Percentiles rank a stretch among this genome's conserved stretches.
Conservation (phyloP, 2,888 invertebrate genomes). For the Pseudoips prasinana region DNA sequence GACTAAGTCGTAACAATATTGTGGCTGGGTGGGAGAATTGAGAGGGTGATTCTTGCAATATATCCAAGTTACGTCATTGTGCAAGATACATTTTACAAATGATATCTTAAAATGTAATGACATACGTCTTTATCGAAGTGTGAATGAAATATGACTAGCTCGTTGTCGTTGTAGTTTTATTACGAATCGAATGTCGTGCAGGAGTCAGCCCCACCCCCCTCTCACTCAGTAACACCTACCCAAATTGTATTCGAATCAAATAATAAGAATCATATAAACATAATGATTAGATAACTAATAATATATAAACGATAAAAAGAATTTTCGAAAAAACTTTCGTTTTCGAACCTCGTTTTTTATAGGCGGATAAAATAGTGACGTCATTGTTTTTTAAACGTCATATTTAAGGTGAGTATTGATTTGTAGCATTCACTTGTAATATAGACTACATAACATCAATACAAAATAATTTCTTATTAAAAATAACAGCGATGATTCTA, state of each 20-base stretch:
- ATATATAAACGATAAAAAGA: slow-evolving; percentile 41
- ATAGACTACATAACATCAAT: too few species aligned
- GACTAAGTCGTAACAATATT: slow-evolving; percentile 40
- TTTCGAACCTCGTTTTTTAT: slow-evolving; percentile 50
- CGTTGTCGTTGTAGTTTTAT: slow-evolving; percentile 12
- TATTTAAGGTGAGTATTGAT: slow-evolving; percentile 29
- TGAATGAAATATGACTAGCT: slow-evolving; percentile 2
- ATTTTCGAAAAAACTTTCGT: slow-evolving; percentile 44
- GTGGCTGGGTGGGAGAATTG: slow-evolving; percentile 26
- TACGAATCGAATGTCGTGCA: slow-evolving; percentile 10
- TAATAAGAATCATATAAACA: slow-evolving; percentile 46
- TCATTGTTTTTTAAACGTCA: slow-evolving; percentile 35
- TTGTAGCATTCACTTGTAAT: slow-evolving; percentile 31
- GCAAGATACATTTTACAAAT: slow-evolving; percentile 6
- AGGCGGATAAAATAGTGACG: slow-evolving; percentile 34
- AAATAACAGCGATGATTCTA: too few species aligned
- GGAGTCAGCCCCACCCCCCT: slow-evolving; percentile 11
- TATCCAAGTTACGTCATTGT: slow-evolving; percentile 7
- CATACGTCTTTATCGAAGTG: slow-evolving; percentile 1
- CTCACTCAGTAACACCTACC: slow-evolving; percentile 22
- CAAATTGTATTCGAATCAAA: slow-evolving; percentile 38
- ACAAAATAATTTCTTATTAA: too few species aligned
- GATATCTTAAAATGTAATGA: slow-evolving; percentile 7
- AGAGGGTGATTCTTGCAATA: slow-evolving; percentile 11
- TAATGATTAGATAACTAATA: slow-evolving; percentile 45